phyloP scores from a whole-genome alignment of 2,797 vertebrate species.

The Sus cebifrons region DNA sequence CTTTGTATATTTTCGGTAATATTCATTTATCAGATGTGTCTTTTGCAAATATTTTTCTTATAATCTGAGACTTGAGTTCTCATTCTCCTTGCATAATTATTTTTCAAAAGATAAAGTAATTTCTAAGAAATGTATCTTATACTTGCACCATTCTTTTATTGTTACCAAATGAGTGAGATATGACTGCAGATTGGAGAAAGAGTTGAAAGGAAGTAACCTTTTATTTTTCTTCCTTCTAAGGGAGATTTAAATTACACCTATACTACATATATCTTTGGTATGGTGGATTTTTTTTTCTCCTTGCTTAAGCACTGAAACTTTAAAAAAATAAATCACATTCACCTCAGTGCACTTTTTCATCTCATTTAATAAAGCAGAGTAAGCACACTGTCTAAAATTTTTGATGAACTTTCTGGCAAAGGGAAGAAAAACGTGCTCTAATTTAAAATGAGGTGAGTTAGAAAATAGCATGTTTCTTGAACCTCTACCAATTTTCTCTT shows the following conservation, averaged over 20 bases:
- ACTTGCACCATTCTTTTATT: not conserved
- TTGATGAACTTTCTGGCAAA: conserved; percentile 77
- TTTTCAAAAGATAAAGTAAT: not conserved
- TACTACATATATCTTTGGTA: conserved; percentile 43
- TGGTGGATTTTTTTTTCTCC: conserved; percentile 16
- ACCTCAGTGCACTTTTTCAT: conserved; percentile 75
- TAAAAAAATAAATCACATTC: conserved; percentile 73
- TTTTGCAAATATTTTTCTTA: not conserved
- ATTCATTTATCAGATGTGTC: not conserved
- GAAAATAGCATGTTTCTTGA: conserved; percentile 70
- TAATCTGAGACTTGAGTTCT: not conserved
- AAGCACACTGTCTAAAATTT: conserved; percentile 71
- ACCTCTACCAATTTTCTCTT: conserved; percentile 69
- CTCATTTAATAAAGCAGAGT: conserved; percentile 76
- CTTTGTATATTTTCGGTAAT: not conserved
- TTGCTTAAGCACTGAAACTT: conserved; percentile 68
- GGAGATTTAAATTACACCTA: conserved; percentile 63
- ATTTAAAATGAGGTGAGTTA: conserved; percentile 75
- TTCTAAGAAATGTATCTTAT: not conserved
- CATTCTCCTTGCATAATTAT: not conserved
- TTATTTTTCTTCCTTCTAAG: conserved; percentile 58
- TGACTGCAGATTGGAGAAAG: not conserved
- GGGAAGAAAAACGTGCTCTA: conserved; percentile 58
- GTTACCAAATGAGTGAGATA: not conserved
- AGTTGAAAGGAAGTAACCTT: not conserved